These are phyloP conservation scores for Drosophila pallidifrons DNA, from an alignment of 1,140 invertebrate genomes.

Conservation along the genomic window DNA sequence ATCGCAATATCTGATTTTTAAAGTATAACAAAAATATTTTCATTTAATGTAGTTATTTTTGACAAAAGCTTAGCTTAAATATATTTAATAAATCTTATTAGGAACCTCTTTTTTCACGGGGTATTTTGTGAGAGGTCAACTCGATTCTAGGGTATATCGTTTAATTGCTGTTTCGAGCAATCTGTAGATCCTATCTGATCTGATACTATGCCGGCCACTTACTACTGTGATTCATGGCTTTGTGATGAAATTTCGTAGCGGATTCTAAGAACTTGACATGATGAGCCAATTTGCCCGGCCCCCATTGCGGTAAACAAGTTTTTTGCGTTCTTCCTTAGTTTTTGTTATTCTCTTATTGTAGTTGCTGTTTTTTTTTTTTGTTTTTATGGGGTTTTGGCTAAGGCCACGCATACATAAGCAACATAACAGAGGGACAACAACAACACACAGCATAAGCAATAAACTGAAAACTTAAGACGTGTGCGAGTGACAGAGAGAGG, in stretches of 20 bases:
- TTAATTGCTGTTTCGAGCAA: background rate
- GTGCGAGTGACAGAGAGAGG: background rate
- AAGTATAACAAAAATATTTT: too few relatives aligned
- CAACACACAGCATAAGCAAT: constrained; percentile 2
- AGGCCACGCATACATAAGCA: constrained; percentile 43
- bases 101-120: background rate
- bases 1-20: too few relatives aligned
- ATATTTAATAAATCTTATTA: too few relatives aligned
- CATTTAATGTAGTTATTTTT: background rate
- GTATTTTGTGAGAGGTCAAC: background rate
- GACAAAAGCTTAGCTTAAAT: background rate
- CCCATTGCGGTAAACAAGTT: constrained; percentile 71
- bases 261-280: constrained; percentile 65
- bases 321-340: constrained; percentile 37
- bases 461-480: background rate
- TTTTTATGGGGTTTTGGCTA: constrained; percentile 24
- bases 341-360: background rate
- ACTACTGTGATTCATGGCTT: constrained; percentile 55
- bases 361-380: background rate
- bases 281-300: constrained; percentile 57
- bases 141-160: background rate
- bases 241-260: constrained; percentile 64
- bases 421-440: constrained; percentile 27
- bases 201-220: constrained; percentile 28
- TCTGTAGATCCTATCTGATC: constrained; percentile 5